Conservation (phyloP, 1,140 invertebrate species). For the Anastrepha obliqua region DNA sequence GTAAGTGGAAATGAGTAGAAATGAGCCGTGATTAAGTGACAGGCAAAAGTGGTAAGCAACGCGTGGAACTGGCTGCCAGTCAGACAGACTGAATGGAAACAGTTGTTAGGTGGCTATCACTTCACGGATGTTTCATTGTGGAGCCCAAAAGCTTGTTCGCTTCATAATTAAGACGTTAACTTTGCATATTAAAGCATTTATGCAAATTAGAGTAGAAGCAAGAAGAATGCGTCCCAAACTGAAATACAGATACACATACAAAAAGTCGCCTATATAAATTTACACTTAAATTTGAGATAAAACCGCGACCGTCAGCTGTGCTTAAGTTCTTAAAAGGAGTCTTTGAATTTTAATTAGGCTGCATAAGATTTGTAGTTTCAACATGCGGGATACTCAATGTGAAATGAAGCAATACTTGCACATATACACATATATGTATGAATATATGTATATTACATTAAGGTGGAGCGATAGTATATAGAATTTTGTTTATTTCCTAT, state of each 20-base stretch:
- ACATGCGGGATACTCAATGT: background rate
- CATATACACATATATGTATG: background rate
- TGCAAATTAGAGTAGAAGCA: slow-evolving; percentile 25
- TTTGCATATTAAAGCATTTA: slow-evolving; percentile 52
- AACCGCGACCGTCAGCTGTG: background rate
- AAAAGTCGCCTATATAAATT: slow-evolving; percentile 2
- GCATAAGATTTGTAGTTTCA: background rate
- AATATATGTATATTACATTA: background rate
- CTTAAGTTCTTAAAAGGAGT: slow-evolving; percentile 39
- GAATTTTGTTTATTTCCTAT: too few relatives aligned
- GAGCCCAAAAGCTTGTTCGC: slow-evolving; percentile 43
- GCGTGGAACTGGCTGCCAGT: background rate
- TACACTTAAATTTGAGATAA: background rate
- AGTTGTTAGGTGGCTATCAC: slow-evolving; percentile 6
- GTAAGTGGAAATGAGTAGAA: slow-evolving; percentile 30
- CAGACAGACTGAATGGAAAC: background rate
- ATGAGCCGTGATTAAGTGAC: slow-evolving; percentile 44
- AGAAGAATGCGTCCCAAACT: background rate
- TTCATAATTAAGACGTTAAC: slow-evolving; percentile 51
- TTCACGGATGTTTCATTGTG: slow-evolving; percentile 20
- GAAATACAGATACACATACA: background rate
- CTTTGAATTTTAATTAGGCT: background rate
- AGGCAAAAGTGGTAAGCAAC: slow-evolving; percentile 6
- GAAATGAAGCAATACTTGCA: background rate
- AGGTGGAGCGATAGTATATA: too few relatives aligned